Percentiles rank a stretch among this genome's conserved stretches.
Evolutionary conservation across 2,797 vertebrate genomes (phyloP).

Genomic region (Pangasius mekongensis): DNA sequence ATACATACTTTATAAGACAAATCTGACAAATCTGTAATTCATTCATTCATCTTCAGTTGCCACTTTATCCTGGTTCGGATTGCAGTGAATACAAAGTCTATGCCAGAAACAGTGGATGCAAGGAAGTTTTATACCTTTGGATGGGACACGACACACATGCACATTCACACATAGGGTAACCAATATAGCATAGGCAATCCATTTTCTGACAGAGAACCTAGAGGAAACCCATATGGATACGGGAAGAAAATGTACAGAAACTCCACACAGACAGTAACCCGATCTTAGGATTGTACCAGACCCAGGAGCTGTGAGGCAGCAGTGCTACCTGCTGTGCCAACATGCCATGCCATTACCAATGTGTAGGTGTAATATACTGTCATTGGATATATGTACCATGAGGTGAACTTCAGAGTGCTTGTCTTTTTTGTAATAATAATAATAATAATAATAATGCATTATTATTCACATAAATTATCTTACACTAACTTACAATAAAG

Average conservation of each 20-base stretch:
- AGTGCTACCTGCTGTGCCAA: neutral
- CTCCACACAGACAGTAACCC: neutral
- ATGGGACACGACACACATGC: no score
- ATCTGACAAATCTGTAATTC: no score
- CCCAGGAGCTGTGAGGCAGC: neutral
- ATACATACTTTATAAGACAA: no score
- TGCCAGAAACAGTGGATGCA: no score
- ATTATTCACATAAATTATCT: neutral
- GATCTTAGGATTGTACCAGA: neutral
- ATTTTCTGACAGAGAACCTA: no score
- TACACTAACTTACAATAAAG: neutral
- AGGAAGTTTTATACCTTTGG: no score
- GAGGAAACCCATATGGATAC: no score
- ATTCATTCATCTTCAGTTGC: no score
- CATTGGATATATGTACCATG: neutral
- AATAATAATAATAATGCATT: neutral
- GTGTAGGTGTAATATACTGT: neutral
- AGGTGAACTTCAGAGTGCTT: neutral
- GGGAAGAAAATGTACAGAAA: neutral
- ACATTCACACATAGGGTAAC: no score
- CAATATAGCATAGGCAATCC: no score
- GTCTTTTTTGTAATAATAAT: neutral
- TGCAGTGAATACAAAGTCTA: no score
- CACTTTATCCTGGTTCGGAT: no score
- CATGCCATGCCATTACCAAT: neutral